A percentile compares a stretch with the other conserved stretches of the same genome.
Conservation (phyloP, 2,888 invertebrate species). For the Labia minor region DNA sequence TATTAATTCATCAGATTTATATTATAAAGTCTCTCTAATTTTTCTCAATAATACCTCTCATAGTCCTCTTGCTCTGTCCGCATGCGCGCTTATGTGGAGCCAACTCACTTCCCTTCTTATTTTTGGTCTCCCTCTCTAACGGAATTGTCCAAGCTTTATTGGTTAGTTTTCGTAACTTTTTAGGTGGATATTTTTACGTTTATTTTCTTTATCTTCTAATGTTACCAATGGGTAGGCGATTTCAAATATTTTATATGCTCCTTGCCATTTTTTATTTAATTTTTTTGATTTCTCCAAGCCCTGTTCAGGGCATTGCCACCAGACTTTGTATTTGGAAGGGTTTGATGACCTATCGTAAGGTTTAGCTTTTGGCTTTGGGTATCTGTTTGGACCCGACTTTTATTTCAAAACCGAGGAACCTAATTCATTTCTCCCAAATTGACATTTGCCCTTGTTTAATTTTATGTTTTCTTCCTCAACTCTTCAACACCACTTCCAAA, state of each 20-base stretch:
- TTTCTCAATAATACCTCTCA: too few relatives aligned
- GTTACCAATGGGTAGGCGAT: background rate
- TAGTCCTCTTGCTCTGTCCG: too few relatives aligned
- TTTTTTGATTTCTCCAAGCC: background rate
- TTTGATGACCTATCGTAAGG: background rate
- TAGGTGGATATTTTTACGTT: background rate
- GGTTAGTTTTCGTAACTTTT: background rate
- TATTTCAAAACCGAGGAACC: too few relatives aligned
- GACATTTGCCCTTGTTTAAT: too few relatives aligned
- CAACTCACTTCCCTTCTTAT: too few relatives aligned
- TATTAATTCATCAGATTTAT: too few relatives aligned
- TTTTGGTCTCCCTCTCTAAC: background rate
- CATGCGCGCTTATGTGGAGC: too few relatives aligned
- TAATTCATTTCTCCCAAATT: too few relatives aligned
- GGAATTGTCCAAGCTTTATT: background rate
- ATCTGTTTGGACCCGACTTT: too few relatives aligned
- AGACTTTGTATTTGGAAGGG: background rate
- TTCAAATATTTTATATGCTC: background rate
- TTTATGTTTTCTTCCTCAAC: too few relatives aligned
- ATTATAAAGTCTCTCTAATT: too few relatives aligned
- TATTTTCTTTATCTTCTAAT: background rate
- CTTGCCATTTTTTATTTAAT: background rate
- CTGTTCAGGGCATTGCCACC: background rate
- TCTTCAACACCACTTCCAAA: too few relatives aligned
- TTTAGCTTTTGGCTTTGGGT: background rate